Evolutionary conservation across 2,888 invertebrate species (phyloP), one percentile per base, ranked within the genome.

Genomic region (Xestia c-nigrum): DNA sequence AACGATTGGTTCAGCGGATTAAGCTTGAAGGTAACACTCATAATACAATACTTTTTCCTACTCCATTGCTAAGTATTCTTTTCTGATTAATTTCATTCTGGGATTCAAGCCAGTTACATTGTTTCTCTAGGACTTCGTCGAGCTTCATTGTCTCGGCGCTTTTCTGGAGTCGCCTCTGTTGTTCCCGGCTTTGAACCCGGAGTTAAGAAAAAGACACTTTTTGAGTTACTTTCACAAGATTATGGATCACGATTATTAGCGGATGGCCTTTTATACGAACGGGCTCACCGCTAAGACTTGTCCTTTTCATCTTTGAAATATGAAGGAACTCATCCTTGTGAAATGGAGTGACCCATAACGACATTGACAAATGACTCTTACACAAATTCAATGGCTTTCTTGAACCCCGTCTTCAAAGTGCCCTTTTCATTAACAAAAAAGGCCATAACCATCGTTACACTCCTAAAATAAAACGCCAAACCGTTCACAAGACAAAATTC

Each of bases 401-500:
- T 63, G 63, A 43, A n/a, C 6, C 40, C 40, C 43, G 14, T 14
- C 43, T 31, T 64, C n/a, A 64, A 64, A 43, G 10, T 14, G 40
- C 40, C 43, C 64, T n/a, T 61, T 43, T 43, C 14, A 64, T n/a
- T n/a, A n/a, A 43, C 43, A 43, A 64, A 7, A 64, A 64, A 43
- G n/a, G 64, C 43, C 43, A 43, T 43, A 43, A 1, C 7, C 43
- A n/a, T n/a, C 43, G 43, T n/a, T 6, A 63, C 5, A 64, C 7
- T 43, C 63, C n/a, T 43, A n/a, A n/a, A 64, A 64, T 64, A 64
- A n/a, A 21, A 61, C 38, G 61, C 61, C 57, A 57, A 57, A 61
- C 61, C 43, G n/a, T 40, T 43, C 5, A 38, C 21, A 3, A 40
- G 40, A 43, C 64, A 43, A 43, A 63, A 64, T 43, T 64, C 43